Base-by-base conservation (phyloP, 1,140 invertebrate species). In the Drosophila sturtevanti region DNA sequence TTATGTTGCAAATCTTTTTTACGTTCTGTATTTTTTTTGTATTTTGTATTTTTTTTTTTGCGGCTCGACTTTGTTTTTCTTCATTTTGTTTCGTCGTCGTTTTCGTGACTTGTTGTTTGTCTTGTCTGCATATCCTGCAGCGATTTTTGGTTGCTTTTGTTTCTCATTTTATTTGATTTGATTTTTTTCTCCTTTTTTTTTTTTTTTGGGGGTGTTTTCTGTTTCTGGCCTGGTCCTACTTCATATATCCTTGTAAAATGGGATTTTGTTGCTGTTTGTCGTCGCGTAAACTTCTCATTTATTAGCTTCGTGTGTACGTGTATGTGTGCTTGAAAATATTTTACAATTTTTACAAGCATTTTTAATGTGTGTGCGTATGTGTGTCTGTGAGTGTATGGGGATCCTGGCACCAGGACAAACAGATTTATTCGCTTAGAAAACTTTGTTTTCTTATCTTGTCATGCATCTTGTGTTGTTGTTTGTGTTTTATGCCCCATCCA, bases 91-190 rank as follows among this genome's bases (percentile, higher is more conserved):
- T 63, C 74, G 58, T 38, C 65, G 41, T 75, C 64, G 81, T 66
- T 85, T 48, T 86, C 77, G 81, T 86, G 79, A 86, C 82, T 86
- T 86, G 82, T 87, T 89, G 82, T 87, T 89, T 87, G 84, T 70
- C 84, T 87, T 87, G 82, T 82, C 82, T 89, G 82, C 84, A 89
- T 87, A 89, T 82, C 82, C 84, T 89, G 84, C 84, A 82, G 84
- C 82, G 76, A 73, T 86, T 82, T 79, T 77, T 65, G 77, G 52
- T 48, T 48, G 41, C 41, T 48, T 48, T 48, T 48, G 41, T 48
- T 48, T 48, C 41, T 44, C 18, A 38, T 68, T 63, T 48, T 48
- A 48, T 48, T 48, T 48, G 41, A 48, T 48, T 48, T 48, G 41
- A 48, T 48, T 11, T 31, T 31, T 31, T 31, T 65, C 55, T 66